Evolutionary conservation across 2,797 vertebrate species (phyloP).

Genomic region (Xiphorhynchus erythropygius): DNA sequence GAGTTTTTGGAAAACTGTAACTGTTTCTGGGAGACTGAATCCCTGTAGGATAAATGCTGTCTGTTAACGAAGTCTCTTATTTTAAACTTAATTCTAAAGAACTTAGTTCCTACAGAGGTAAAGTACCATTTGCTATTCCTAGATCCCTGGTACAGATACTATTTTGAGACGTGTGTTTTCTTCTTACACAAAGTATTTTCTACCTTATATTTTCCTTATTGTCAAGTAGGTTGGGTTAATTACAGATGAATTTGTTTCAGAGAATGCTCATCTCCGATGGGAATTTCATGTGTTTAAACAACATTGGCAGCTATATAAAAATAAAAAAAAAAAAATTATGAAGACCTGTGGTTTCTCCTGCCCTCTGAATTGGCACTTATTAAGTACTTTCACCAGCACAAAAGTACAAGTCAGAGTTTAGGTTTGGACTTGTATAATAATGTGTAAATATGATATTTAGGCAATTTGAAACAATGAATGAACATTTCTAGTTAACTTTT

Average conservation of each 20-base stretch:
- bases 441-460: background rate
- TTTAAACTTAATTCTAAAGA: background rate
- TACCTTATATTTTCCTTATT: background rate
- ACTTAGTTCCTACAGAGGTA: background rate
- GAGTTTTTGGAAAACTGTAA: background rate
- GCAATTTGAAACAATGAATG: background rate
- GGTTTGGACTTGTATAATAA: background rate
- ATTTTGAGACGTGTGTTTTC: background rate
- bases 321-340: background rate
- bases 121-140: background rate
- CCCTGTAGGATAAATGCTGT: background rate
- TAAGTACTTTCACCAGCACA: background rate
- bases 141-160: background rate
- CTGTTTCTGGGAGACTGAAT: background rate
- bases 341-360: background rate
- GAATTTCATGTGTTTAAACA: background rate
- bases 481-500: background rate
- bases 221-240: background rate
- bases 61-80: background rate
- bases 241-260: background rate
- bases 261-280: background rate
- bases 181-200: background rate
- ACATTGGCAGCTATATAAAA: background rate
- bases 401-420: background rate
- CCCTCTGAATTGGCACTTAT: background rate